phyloP scores from a whole-genome alignment of 64 coral and sea anemone genomes.

The Pocillopora damicornis region DNA sequence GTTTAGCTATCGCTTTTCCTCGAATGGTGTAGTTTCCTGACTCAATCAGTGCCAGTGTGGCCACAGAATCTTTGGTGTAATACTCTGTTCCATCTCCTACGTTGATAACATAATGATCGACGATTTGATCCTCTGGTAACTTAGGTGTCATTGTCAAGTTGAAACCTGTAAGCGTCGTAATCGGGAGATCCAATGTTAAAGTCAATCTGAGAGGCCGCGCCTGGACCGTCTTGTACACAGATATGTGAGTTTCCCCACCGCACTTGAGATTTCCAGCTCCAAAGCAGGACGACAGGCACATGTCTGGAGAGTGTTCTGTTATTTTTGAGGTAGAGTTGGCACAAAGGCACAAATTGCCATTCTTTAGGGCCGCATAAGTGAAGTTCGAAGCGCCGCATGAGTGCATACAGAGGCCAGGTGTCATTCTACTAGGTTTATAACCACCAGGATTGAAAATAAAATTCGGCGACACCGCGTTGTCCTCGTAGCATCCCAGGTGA shows the following conservation, averaged over 20 bases:
- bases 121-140: not conserved
- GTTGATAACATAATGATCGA: not conserved
- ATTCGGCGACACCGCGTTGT: not conserved
- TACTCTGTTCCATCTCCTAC: conserved; percentile 2
- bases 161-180: not conserved
- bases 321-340: conserved; percentile 14
- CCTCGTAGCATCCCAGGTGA: conserved; percentile 35
- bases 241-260: conserved; percentile 26
- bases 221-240: conserved; percentile 6
- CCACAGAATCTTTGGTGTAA: not conserved
- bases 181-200: not conserved
- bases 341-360: conserved; percentile 23
- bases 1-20: conserved; percentile 17
- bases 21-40: not conserved
- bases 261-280: conserved; percentile 30
- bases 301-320: not conserved
- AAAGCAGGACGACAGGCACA: conserved; percentile 28
- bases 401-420: conserved; percentile 26
- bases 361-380: conserved; percentile 29
- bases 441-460: conserved; percentile 29
- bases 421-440: conserved; percentile 3
- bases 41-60: not conserved
- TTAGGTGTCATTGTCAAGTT: conserved; percentile 6
- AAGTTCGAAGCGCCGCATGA: conserved; percentile 33
- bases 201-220: not conserved